A percentile compares a stretch with the other conserved stretches of the same genome.
Evolutionary conservation across 2,113 vertebrate species (phyloP).

Genomic region (Hydrolagus affinis): DNA sequence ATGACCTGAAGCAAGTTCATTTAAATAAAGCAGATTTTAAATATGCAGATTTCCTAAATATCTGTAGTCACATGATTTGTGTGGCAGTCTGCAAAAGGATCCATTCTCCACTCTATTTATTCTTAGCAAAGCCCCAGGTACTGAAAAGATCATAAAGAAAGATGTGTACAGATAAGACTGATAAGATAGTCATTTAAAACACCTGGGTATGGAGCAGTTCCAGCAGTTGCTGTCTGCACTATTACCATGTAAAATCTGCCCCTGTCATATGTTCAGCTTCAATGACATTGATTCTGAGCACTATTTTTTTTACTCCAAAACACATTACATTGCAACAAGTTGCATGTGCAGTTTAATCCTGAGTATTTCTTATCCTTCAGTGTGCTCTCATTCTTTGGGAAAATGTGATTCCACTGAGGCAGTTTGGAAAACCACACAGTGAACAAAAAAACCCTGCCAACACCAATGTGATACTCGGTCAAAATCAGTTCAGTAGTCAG

Average conservation of each 20-base stretch:
- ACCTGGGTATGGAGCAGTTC: slow-evolving; percentile 96
- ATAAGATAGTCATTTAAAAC: slow-evolving; percentile 99
- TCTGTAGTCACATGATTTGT: background rate
- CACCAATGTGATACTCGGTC: background rate
- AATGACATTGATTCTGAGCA: slow-evolving; percentile 53
- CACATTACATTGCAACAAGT: slow-evolving; percentile 8
- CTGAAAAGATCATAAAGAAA: slow-evolving; percentile 89
- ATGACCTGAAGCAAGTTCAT: slow-evolving; percentile 10
- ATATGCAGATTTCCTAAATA: slow-evolving; percentile 3
- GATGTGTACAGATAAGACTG: slow-evolving; percentile 93
- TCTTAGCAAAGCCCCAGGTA: slow-evolving; percentile 52
- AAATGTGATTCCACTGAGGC: slow-evolving; percentile 17
- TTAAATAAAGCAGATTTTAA: background rate
- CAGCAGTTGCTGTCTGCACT: slow-evolving; percentile 81
- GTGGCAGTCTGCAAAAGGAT: background rate
- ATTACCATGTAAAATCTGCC: slow-evolving; percentile 76
- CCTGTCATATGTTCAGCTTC: slow-evolving; percentile 83
- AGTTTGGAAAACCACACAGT: slow-evolving; percentile 12
- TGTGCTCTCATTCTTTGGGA: slow-evolving; percentile 20
- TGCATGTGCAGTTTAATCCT: slow-evolving; percentile 17
- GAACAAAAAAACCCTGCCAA: background rate
- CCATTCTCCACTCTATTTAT: slow-evolving; percentile 13
- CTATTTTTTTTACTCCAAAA: slow-evolving; percentile 6
- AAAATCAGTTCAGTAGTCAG: background rate
- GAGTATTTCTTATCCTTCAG: slow-evolving; percentile 25